Evolutionary conservation across 2,797 vertebrate genomes (phyloP), one percentile per base, ranked within the genome.

Genomic region (Loris lydekkerianus): DNA sequence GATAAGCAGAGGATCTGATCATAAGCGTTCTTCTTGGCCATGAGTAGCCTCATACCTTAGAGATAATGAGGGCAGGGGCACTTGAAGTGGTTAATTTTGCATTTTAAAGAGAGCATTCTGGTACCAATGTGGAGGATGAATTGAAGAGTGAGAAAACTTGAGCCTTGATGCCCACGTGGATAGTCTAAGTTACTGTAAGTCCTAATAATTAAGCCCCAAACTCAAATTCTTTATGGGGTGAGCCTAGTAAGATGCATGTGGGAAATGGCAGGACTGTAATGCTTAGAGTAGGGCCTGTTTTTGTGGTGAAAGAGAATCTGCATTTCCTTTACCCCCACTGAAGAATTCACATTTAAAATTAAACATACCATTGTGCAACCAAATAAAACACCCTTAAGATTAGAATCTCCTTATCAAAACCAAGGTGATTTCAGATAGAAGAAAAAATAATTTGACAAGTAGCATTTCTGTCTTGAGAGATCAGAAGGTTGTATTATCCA

Each of bases 401-500:
- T 86, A 53, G 29, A 84, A 49, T 86, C 77, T 69, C 65, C 29
- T 80, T 15, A 5, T 81, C 31, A 96, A 80, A 94, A 75, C 31
- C 4, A 43, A 72, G 37, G 8, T 29, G 21, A 10, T 56, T 92
- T 34, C 23, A 83, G 23, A 93, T 31, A 73, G 58, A 85, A 70
- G 67, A 80, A 81, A 90, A 86, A 58, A 34, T 67, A 40, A 73
- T 89, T 81, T 88, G 61, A 15, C 31, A 86, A 83, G 34, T 94
- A 56, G 15, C 34, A 53, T 93, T 94, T 92, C 77, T 86, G 7
- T 85, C 37, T 94, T 75, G 76, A 76, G 37, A 76, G 43, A 78
- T 13, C 73, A 11, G 40, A n/a, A 93, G 25, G 10, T 92, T 80
- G 13, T 89, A 34, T 86, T 88, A 67, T 31, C 46, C 3, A 60